Percentiles rank a stretch among this genome's conserved stretches.
Conservation (phyloP, 2,888 invertebrate species). For the Hetaerina titia region DNA sequence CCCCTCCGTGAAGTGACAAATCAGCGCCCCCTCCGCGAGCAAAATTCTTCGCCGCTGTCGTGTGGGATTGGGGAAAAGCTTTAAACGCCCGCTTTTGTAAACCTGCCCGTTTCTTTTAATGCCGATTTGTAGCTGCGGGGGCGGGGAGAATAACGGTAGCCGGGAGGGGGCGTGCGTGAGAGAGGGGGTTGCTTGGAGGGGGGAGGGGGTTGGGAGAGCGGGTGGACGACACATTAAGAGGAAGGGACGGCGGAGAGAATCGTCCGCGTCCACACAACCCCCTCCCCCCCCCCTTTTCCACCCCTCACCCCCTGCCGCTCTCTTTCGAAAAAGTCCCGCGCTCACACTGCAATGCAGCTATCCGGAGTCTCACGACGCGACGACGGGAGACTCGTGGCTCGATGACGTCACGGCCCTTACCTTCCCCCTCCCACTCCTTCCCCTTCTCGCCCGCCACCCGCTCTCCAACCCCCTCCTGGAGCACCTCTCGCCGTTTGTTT, state of each 20-base stretch:
- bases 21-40: too few relatives aligned
- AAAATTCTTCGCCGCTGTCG: too few relatives aligned
- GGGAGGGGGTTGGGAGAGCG: not conserved
- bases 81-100: not conserved
- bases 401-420: slow-evolving; percentile 32
- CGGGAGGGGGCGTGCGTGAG: not conserved
- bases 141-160: not conserved
- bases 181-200: not conserved
- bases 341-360: slow-evolving; percentile 42
- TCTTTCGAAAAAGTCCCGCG: not conserved
- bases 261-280: too few relatives aligned
- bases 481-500: not conserved
- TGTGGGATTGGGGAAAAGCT: not conserved
- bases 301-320: too few relatives aligned
- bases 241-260: too few relatives aligned
- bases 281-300: too few relatives aligned
- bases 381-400: slow-evolving; percentile 23
- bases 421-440: not conserved
- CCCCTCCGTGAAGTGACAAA: too few relatives aligned
- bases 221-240: not conserved
- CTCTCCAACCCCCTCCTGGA: not conserved
- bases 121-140: not conserved
- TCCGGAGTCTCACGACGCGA: slow-evolving; percentile 37
- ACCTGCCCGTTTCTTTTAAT: not conserved
- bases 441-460: not conserved